Evolutionary conservation across 1,140 invertebrate species (phyloP), one percentile per base, ranked within the genome.

Genomic region (Vanessa atalanta): DNA sequence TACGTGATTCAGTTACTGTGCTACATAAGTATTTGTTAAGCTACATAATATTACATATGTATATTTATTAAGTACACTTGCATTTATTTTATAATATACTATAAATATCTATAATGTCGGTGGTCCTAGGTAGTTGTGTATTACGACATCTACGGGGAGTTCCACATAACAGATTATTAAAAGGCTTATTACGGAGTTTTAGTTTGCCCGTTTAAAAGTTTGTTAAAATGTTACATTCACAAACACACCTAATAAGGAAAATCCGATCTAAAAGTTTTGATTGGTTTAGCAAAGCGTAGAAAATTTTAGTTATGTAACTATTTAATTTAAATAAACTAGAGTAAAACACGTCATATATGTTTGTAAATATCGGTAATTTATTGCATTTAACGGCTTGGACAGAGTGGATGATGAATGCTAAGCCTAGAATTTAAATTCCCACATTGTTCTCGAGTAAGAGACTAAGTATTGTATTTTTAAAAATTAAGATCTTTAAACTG

Each of bases 1-100:
- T 61, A 61, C 57, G 57, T 61, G 57, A 61, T 61, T 61, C 37
- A 57, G 57, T 61, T 61, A 37, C 57, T 31, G 31, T 26, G 57
- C 57, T 61, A 61, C 57, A 26, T 37, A 61, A 23, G 57, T 61
- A 37, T 31, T 14, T 61, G 13, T 61, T 37, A 11, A 60, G 14
- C 20, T 60, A 3, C 7, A 43, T 9, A 53, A 53, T 53, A 53
- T n/a, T 16, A n/a, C 16, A 53, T 53, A 43, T 43, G 9, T 43
- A 43, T 43, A 43, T 43, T 43, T 53, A 53, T 16, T 53, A n/a
- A 16, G 15, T 53, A 53, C n/a, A 53, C 15, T n/a, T 53, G n/a
- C 8, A 20, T n/a, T 8, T 16, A 53, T 53, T n/a, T n/a, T 7
- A 2, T 14, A 11, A 14, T 50, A 50, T 50, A 12, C 13, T 20